Evolutionary conservation across 2,113 vertebrate genomes (phyloP), one percentile per base, ranked within the genome.

Genomic region (Penelope pileata): DNA sequence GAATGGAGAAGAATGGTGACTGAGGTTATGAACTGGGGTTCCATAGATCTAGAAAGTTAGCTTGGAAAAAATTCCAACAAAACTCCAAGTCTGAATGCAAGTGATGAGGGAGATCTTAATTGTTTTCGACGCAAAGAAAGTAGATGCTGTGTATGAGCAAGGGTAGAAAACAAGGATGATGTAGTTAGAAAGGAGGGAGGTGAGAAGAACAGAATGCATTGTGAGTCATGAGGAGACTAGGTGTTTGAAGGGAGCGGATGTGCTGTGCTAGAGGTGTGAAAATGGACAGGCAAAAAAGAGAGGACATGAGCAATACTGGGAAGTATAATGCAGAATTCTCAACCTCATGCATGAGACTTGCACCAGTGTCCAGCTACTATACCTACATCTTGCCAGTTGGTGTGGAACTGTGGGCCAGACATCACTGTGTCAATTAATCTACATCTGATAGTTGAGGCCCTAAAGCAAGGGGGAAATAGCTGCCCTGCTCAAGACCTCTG

Each of bases 211-310:
- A 32, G 56, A 43, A 63, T 38, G 19, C 54, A 8, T 81, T 70
- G 2, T 0, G 1, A 11, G 1, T 72, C 26, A 7, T 9, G 38
- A 53, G 15, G 24, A 75, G 48, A 36, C 27, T 18, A 17, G 12
- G 9, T 76, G 36, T 54, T 84, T 64, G 47, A 11, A 21, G 26
- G 23, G 3, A 91, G 29, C 29, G 26, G 24, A 8, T 27, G 38
- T 38, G 17, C 76, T 4, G 4, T 51, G 23, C 47, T 70, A 22
- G 45, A 62, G 23, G 3, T 1, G 1, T 63, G 69, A 56, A 45
- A n/a, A 21, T 40, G 27, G 13, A 36, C 53, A 60, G 29, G 48
- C 48, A 83, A 43, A 43, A 53, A 69, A 23, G 38, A 77, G 22
- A 56, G 34, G 17, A 21, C 40, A 12, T 29, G 76, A 43, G 36